phyloP scores from a whole-genome alignment of 2,797 vertebrate genomes.

The Cirrhinus mrigala region DNA sequence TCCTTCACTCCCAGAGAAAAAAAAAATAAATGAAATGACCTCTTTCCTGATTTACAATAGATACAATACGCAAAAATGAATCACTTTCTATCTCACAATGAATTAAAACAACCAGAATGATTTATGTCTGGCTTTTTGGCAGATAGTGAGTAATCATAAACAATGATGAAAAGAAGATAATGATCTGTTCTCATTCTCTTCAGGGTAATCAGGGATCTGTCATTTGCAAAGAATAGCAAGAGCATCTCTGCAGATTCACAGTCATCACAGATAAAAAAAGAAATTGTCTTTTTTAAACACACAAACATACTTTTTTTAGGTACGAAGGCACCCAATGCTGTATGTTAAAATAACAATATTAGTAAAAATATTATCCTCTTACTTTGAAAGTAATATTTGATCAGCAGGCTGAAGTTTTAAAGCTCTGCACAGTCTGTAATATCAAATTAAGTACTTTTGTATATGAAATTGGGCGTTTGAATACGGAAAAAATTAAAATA shows the following conservation, averaged over 20 bases:
- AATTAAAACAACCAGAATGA: background rate
- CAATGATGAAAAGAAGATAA: background rate
- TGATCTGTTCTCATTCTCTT: constrained; percentile 8
- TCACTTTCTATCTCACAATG: background rate
- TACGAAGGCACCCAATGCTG: background rate
- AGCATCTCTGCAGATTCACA: background rate
- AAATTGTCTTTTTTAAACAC: background rate
- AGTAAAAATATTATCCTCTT: no score
- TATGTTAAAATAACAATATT: background rate
- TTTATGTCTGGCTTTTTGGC: constrained; percentile 19
- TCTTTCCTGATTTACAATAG: constrained; percentile 5
- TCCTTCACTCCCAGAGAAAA: background rate
- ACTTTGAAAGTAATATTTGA: background rate
- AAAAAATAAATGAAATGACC: background rate
- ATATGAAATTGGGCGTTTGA: background rate
- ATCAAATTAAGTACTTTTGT: background rate
- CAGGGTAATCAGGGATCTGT: background rate
- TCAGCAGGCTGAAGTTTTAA: background rate
- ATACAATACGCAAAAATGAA: constrained; percentile 15
- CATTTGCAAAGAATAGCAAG: background rate
- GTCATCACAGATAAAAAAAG: background rate
- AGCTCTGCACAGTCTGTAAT: background rate
- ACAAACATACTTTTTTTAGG: background rate
- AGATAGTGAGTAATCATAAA: constrained; percentile 1
- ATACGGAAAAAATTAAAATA: background rate